phyloP scores from a whole-genome alignment of 2,888 invertebrate genomes.

The Drosophila differens region DNA sequence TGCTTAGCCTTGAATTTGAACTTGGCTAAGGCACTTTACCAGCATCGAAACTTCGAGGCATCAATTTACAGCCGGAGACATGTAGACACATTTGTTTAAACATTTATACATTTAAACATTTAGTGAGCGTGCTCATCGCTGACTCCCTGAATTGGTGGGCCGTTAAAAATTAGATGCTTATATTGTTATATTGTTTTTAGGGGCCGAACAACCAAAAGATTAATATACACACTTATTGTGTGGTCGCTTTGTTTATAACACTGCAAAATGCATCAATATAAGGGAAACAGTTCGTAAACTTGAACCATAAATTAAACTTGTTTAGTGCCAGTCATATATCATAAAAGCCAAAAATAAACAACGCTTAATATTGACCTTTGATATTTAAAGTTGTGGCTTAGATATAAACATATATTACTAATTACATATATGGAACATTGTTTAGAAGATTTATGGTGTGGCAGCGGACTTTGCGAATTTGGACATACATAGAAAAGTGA shows the following conservation, averaged over 20 bases:
- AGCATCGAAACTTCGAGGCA: conserved; percentile 43
- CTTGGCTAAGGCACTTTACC: conserved; percentile 66
- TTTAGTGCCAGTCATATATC: conserved; percentile 44
- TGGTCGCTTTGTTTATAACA: conserved; percentile 39
- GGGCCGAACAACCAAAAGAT: conserved; percentile 21
- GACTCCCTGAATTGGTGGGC: conserved; percentile 46
- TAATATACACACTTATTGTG: conserved; percentile 20
- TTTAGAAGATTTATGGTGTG: conserved; percentile 16
- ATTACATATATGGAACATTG: conserved; percentile 28
- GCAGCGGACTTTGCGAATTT: not conserved
- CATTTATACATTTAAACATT: conserved; percentile 11
- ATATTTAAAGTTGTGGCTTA: conserved; percentile 17
- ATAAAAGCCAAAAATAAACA: conserved; percentile 32
- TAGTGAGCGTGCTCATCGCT: conserved; percentile 33
- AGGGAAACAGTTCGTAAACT: conserved; percentile 20
- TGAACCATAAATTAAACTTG: conserved; percentile 47
- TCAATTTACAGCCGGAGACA: conserved; percentile 27
- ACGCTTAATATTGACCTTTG: conserved; percentile 23
- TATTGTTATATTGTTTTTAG: conserved; percentile 21
- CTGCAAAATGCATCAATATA: conserved; percentile 46
- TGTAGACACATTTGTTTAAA: conserved; percentile 31
- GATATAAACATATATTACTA: not conserved
- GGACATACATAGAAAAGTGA: not conserved
- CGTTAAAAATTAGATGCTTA: conserved; percentile 50
- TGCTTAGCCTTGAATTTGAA: conserved; percentile 79